Evolutionary conservation across 2,888 invertebrate genomes (phyloP).

Genomic region (Conchocele bisecta): DNA sequence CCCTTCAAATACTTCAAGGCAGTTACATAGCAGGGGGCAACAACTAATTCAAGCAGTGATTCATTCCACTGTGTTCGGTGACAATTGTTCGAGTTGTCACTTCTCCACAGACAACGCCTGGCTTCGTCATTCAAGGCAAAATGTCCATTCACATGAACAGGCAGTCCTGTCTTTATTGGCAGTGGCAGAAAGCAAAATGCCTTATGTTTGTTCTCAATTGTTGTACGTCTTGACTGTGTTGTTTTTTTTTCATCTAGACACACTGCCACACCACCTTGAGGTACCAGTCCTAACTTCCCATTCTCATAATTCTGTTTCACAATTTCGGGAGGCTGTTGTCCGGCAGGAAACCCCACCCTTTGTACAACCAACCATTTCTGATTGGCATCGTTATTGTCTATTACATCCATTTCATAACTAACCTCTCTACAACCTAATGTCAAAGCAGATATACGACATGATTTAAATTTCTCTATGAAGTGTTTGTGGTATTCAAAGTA

Average conservation of each 20-base stretch:
- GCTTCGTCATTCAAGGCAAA: slow-evolving; percentile 73
- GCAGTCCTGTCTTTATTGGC: slow-evolving; percentile 70
- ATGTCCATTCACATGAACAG: slow-evolving; percentile 76
- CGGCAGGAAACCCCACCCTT: slow-evolving; percentile 37
- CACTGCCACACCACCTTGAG: slow-evolving; percentile 67
- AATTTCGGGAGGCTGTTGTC: slow-evolving; percentile 13
- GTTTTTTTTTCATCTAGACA: not conserved
- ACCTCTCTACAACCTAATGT: no score
- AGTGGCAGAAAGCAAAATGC: slow-evolving; percentile 72
- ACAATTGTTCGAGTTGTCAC: slow-evolving; percentile 8
- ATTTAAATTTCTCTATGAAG: no score
- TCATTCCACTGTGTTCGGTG: slow-evolving; percentile 74
- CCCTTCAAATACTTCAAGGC: slow-evolving; percentile 36
- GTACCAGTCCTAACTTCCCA: slow-evolving; percentile 65
- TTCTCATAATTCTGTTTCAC: slow-evolving; percentile 58
- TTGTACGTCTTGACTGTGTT: no score
- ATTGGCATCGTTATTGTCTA: slow-evolving; percentile 16
- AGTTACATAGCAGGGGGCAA: slow-evolving; percentile 70
- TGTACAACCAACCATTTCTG: slow-evolving; percentile 50
- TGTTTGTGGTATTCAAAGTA: not conserved
- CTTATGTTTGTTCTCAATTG: not conserved
- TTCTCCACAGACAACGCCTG: slow-evolving; percentile 60
- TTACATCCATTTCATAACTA: slow-evolving; percentile 25
- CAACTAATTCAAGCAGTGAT: slow-evolving; percentile 58
- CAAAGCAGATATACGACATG: no score